phyloP scores from a whole-genome alignment of 2,113 vertebrate species.

The Jacana jacana region DNA sequence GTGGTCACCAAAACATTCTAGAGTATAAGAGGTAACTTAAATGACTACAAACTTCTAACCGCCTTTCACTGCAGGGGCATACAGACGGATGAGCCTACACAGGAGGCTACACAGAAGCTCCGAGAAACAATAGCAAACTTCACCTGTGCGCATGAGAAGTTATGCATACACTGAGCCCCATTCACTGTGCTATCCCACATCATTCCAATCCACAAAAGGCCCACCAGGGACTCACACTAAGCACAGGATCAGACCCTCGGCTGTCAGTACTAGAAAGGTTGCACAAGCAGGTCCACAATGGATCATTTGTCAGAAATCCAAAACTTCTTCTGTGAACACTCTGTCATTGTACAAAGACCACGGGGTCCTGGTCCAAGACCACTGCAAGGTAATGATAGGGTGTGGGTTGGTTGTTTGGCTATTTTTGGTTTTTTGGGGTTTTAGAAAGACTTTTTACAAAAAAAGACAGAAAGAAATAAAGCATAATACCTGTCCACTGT shows the following conservation, averaged over 20 bases:
- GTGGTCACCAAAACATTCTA: background rate
- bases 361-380: background rate
- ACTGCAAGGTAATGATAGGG: background rate
- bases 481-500: background rate
- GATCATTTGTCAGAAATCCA: background rate
- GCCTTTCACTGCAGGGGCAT: background rate
- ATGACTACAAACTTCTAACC: background rate
- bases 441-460: background rate
- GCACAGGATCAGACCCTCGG: background rate
- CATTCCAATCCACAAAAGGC: background rate
- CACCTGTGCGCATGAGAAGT: accelerated
- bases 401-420: too few relatives aligned
- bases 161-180: background rate
- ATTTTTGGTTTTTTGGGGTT: background rate
- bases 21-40: background rate
- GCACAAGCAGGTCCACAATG: background rate
- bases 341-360: accelerated
- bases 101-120: background rate
- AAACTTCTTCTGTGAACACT: background rate
- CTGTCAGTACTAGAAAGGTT: background rate
- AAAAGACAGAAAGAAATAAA: background rate
- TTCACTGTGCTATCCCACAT: accelerated
- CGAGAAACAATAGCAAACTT: background rate
- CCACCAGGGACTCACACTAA: background rate
- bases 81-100: background rate